Evolutionary conservation across 2,113 vertebrate genomes (phyloP).

Genomic region (Ceratotherium simum): DNA sequence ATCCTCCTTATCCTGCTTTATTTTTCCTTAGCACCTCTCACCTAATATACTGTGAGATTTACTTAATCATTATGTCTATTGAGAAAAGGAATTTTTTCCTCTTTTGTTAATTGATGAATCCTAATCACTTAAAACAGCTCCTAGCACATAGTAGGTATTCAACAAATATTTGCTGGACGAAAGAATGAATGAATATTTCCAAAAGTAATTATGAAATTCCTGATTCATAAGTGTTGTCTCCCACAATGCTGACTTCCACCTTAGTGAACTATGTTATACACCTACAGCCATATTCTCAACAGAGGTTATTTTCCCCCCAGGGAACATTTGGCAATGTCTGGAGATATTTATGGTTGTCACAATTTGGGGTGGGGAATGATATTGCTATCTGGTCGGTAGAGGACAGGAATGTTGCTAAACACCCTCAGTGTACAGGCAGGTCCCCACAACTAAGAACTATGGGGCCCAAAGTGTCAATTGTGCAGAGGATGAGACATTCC

Average conservation of each 20-base stretch:
- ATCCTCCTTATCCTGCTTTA: not conserved
- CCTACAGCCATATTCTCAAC: not conserved
- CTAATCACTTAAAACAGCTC: not conserved
- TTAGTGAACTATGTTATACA: not conserved
- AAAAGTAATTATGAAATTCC: not conserved
- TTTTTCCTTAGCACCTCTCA: not conserved
- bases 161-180: not conserved
- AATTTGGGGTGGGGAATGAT: not conserved
- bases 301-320: not conserved
- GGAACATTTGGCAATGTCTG: not conserved
- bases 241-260: not conserved
- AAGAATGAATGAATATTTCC: slow-evolving; percentile 5
- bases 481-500: not conserved
- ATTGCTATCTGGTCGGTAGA: not conserved
- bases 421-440: not conserved
- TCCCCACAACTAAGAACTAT: not conserved
- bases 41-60: not conserved
- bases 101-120: not conserved
- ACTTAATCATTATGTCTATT: not conserved
- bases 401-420: not conserved
- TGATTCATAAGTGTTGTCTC: not conserved
- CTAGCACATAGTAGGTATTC: not conserved
- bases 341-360: not conserved
- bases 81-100: not conserved
- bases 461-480: not conserved